Conservation (phyloP, 2,797 vertebrate species). For the Hoplostethus atlanticus region DNA sequence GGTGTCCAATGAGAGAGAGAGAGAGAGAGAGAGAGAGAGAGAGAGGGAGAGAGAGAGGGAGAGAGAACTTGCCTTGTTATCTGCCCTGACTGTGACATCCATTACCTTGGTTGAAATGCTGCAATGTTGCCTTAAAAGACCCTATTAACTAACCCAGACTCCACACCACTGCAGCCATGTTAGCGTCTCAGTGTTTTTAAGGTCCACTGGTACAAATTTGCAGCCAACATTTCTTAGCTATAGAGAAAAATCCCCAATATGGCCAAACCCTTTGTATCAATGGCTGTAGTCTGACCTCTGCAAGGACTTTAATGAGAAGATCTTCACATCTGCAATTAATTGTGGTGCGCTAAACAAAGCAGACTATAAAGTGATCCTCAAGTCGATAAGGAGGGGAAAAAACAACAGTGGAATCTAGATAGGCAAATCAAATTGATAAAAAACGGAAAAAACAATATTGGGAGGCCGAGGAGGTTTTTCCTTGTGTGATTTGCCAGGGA, state of each 20-base stretch:
- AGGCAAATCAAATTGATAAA: slow-evolving; percentile 68
- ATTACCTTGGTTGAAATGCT: slow-evolving; percentile 1
- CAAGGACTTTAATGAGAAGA: slow-evolving; percentile 28
- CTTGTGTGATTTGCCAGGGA: slow-evolving; percentile 69
- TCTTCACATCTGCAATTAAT: slow-evolving; percentile 71
- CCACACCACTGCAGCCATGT: background rate
- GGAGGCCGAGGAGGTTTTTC: slow-evolving; percentile 68
- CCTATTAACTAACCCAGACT: background rate
- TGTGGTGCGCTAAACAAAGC: slow-evolving; percentile 67
- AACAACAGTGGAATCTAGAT: slow-evolving; percentile 53
- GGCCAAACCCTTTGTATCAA: slow-evolving; percentile 26
- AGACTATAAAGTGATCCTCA: slow-evolving; percentile 60
- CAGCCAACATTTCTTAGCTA: slow-evolving; percentile 18
- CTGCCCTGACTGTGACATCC: background rate
- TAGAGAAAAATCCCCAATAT: slow-evolving; percentile 4
- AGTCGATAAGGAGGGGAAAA: slow-evolving; percentile 79
- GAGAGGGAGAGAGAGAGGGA: slow-evolving; percentile 6
- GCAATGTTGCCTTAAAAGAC: slow-evolving; percentile 19
- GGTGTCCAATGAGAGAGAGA: background rate
- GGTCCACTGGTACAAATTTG: slow-evolving; percentile 2
- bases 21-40: slow-evolving; percentile 4
- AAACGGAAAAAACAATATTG: slow-evolving; percentile 73
- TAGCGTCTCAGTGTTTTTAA: background rate
- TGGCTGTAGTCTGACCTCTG: slow-evolving; percentile 44
- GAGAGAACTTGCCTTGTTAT: slow-evolving; percentile 22